A percentile compares a stretch with the other conserved stretches of the same genome.
phyloP scores from a whole-genome alignment of 1,140 invertebrate species.

The Drosophila cardini region DNA sequence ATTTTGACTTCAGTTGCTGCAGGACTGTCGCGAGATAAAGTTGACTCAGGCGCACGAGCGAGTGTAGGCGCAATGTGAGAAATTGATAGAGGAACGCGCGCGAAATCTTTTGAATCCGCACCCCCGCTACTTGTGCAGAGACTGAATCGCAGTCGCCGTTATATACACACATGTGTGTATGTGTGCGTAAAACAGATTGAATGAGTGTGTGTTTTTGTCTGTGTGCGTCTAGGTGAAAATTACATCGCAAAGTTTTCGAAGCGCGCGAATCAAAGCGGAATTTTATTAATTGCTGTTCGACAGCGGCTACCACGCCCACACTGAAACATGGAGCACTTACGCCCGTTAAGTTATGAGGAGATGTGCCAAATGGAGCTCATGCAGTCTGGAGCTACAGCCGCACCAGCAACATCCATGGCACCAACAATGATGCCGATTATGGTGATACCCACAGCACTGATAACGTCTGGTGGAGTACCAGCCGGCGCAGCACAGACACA shows the following conservation, averaged over 20 bases:
- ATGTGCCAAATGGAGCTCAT: slow-evolving; percentile 81
- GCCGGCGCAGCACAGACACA: slow-evolving; percentile 37
- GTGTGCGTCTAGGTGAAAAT: slow-evolving; percentile 55
- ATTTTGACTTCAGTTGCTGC: slow-evolving; percentile 66
- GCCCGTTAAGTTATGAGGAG: slow-evolving; percentile 79
- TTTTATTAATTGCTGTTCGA: slow-evolving; percentile 19
- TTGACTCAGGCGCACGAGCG: slow-evolving; percentile 50
- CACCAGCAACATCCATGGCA: slow-evolving; percentile 25
- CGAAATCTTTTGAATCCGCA: slow-evolving; percentile 58
- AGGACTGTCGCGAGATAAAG: slow-evolving; percentile 74
- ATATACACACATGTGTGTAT: slow-evolving; percentile 27
- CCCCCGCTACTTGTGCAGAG: slow-evolving; percentile 34
- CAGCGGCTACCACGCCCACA: slow-evolving; percentile 52
- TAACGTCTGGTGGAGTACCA: slow-evolving; percentile 46
- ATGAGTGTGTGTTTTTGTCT: slow-evolving; percentile 19
- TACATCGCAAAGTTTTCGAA: slow-evolving; percentile 21
- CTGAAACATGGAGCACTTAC: slow-evolving; percentile 70
- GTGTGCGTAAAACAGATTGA: slow-evolving; percentile 3
- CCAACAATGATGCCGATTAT: slow-evolving; percentile 76
- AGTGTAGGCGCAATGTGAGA: slow-evolving; percentile 33
- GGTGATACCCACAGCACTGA: slow-evolving; percentile 75
- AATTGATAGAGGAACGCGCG: slow-evolving; percentile 64
- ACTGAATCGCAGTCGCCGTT: neutral
- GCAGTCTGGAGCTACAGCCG: slow-evolving; percentile 51
- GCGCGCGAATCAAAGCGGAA: slow-evolving; percentile 23